These are phyloP conservation scores for Lepeophtheirus nordmannii DNA, from an alignment of 2,888 invertebrate species.

Conservation along the genomic window DNA sequence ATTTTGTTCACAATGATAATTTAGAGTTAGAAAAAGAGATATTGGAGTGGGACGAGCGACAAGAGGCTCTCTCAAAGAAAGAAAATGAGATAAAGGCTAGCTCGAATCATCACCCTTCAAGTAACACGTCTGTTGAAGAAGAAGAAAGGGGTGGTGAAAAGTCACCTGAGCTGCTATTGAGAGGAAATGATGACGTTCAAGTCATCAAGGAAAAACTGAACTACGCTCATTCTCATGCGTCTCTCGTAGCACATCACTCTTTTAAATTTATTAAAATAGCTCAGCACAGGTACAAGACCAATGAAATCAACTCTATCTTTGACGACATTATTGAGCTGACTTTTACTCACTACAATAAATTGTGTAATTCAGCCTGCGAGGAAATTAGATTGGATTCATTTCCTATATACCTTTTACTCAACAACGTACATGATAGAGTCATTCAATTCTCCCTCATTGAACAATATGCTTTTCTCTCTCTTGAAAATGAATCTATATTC, in stretches of 20 bases:
- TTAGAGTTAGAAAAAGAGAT: constrained; percentile 33
- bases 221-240: constrained; percentile 17
- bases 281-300: background rate
- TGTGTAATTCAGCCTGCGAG: background rate
- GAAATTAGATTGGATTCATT: constrained; percentile 33
- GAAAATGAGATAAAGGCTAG: constrained; percentile 20
- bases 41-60: constrained; percentile 33
- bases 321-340: background rate
- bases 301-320: background rate
- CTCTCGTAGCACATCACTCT: background rate
- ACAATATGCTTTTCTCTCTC: constrained; percentile 31
- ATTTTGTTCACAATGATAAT: constrained; percentile 34
- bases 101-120: background rate
- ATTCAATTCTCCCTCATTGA: constrained; percentile 31
- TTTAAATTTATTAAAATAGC: background rate
- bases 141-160: background rate
- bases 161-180: background rate
- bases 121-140: background rate
- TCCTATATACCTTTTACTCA: constrained; percentile 31
- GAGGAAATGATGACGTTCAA: background rate
- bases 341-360: background rate
- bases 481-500: constrained; percentile 30
- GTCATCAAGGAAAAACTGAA: constrained; percentile 14
- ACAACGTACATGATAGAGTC: constrained; percentile 27
- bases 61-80: constrained; percentile 28